These are phyloP conservation scores for Actinemys pallida DNA, from an alignment of 2,113 vertebrate species.

Conservation along the genomic window DNA sequence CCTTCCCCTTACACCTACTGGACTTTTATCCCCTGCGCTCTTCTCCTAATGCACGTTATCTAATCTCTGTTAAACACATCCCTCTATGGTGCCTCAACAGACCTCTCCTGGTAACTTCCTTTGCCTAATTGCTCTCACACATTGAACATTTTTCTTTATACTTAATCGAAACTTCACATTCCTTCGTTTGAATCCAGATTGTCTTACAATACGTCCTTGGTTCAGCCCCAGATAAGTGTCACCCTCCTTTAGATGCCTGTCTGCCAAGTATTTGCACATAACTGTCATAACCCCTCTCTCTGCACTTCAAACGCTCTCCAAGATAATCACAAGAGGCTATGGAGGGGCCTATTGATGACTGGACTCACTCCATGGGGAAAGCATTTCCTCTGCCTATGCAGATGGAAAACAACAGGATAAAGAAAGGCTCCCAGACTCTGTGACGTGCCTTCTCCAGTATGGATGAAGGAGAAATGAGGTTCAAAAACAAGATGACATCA, in stretches of 20 bases:
- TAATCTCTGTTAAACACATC: not conserved
- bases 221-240: not conserved
- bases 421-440: not conserved
- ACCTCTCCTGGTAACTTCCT: fast-evolving
- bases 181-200: not conserved
- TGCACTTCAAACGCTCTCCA: not conserved
- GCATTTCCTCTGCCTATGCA: fast-evolving
- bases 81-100: fast-evolving
- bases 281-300: fast-evolving
- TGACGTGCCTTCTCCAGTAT: not conserved
- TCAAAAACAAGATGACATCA: not conserved
- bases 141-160: fast-evolving
- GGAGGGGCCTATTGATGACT: fast-evolving
- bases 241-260: not conserved
- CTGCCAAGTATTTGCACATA: not conserved
- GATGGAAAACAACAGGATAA: not conserved
- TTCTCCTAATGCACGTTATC: not conserved
- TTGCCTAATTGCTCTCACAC: not conserved
- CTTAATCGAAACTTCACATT: not conserved
- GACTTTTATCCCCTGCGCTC: fast-evolving
- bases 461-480: not conserved
- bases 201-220: fast-evolving
- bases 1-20: not conserved
- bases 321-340: fast-evolving
- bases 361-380: fast-evolving